Percentiles rank a stretch among this genome's conserved stretches.
Conservation (phyloP, 1,140 invertebrate species). For the Trachymyrmex septentrionalis region DNA sequence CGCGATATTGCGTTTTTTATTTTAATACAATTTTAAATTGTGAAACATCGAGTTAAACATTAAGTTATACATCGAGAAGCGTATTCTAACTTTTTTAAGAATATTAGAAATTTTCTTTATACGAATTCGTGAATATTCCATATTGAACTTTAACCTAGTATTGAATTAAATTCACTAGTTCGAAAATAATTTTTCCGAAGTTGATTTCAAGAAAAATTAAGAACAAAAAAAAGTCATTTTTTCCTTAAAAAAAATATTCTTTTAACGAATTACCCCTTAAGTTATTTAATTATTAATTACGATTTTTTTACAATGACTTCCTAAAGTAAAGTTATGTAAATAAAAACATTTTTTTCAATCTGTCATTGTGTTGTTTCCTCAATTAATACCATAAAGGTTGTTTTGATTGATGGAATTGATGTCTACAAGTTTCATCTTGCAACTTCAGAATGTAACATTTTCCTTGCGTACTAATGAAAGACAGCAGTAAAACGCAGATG, state of each 20-base stretch:
- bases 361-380: too few relatives aligned
- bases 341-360: too few relatives aligned
- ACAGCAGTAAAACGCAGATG: background rate
- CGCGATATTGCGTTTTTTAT: background rate
- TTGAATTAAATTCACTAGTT: background rate
- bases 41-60: too few relatives aligned
- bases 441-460: background rate
- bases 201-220: background rate
- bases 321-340: too few relatives aligned
- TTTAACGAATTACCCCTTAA: background rate
- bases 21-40: slow-evolving; percentile 6
- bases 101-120: background rate
- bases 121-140: background rate
- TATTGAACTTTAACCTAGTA: background rate
- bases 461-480: background rate
- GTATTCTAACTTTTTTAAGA: background rate
- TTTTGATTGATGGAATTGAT: too few relatives aligned
- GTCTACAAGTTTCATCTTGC: background rate
- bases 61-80: background rate
- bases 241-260: background rate
- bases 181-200: background rate
- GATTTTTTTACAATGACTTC: too few relatives aligned
- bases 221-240: background rate
- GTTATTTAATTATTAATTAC: too few relatives aligned
- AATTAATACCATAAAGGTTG: background rate